These are phyloP conservation scores for Orius insidiosus DNA, from an alignment of 1,140 invertebrate species.

Conservation along the genomic window DNA sequence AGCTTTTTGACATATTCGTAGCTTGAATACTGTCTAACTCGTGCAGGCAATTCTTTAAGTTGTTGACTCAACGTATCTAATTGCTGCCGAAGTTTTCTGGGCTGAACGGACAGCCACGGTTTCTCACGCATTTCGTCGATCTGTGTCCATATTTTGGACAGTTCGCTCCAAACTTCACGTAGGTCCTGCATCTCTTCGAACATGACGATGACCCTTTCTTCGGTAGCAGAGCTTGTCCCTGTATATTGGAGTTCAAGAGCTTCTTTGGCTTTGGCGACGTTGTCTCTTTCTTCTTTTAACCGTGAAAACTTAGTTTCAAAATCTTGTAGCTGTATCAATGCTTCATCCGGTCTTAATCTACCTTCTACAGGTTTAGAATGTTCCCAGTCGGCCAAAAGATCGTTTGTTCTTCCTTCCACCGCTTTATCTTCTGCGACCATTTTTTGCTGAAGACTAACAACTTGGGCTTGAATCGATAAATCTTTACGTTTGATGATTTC, in stretches of 20 bases:
- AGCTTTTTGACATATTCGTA: slow-evolving; percentile 95
- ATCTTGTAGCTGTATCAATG: slow-evolving; percentile 72
- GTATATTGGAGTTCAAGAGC: slow-evolving; percentile 90
- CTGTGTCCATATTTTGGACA: slow-evolving; percentile 90
- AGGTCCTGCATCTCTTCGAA: slow-evolving; percentile 93
- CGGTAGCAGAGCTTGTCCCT: slow-evolving; percentile 43
- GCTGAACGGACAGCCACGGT: slow-evolving; percentile 95
- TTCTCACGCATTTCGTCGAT: slow-evolving; percentile 96
- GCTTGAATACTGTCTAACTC: slow-evolving; percentile 89
- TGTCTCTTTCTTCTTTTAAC: slow-evolving; percentile 93
- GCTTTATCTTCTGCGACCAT: slow-evolving; percentile 98
- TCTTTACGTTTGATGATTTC: slow-evolving; percentile 98
- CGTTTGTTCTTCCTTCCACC: slow-evolving; percentile 82
- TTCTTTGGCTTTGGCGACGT: slow-evolving; percentile 95
- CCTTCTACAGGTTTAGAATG: slow-evolving; percentile 89
- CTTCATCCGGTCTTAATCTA: slow-evolving; percentile 83
- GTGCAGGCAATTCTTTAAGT: slow-evolving; percentile 88
- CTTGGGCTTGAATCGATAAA: slow-evolving; percentile 91
- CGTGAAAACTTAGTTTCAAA: slow-evolving; percentile 92
- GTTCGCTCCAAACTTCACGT: slow-evolving; percentile 89
- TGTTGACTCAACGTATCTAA: slow-evolving; percentile 84
- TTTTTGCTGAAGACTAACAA: slow-evolving; percentile 94
- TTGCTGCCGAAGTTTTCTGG: slow-evolving; percentile 73
- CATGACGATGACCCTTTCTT: slow-evolving; percentile 81
- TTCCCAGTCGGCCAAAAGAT: slow-evolving; percentile 93